A percentile compares a stretch with the other conserved stretches of the same genome.
Evolutionary conservation across 1,140 invertebrate genomes (phyloP).

Genomic region (Nymphalis io): DNA sequence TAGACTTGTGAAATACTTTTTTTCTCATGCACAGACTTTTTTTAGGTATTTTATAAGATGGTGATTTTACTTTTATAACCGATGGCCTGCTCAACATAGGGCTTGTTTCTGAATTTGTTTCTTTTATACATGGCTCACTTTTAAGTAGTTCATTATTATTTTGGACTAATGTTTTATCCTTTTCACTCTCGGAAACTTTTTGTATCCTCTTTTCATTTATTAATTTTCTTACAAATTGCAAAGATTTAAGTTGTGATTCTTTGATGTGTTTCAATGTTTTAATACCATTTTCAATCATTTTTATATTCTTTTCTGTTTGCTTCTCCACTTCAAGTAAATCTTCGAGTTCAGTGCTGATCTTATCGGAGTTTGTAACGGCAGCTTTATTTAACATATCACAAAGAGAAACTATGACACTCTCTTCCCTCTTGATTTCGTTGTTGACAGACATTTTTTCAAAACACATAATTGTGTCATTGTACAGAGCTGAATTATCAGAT

Average conservation of each 20-base stretch:
- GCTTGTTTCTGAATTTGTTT: constrained; percentile 36
- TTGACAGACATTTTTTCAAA: constrained; percentile 53
- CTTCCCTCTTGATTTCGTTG: constrained; percentile 53
- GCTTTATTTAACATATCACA: constrained; percentile 67
- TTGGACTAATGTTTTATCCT: constrained; percentile 39
- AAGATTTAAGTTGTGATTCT: constrained; percentile 51
- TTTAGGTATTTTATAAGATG: constrained; percentile 66
- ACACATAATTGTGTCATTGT: constrained; percentile 62
- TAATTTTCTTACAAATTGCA: constrained; percentile 53
- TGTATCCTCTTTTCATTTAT: constrained; percentile 47
- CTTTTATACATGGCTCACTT: constrained; percentile 28
- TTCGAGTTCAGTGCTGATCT: constrained; percentile 49
- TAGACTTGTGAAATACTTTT: constrained; percentile 61
- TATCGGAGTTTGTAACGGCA: constrained; percentile 44
- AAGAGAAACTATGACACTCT: constrained; percentile 64
- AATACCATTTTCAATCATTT: constrained; percentile 56
- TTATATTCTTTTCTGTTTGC: constrained; percentile 53
- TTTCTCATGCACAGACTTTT: constrained; percentile 62
- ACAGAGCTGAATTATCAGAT: constrained; percentile 48
- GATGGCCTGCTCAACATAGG: constrained; percentile 40
- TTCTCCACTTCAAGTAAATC: constrained; percentile 54
- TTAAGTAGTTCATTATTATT: constrained; percentile 36
- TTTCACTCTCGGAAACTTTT: constrained; percentile 19
- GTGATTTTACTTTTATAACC: constrained; percentile 59
- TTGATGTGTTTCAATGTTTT: constrained; percentile 53